These are phyloP conservation scores for Orussus abietinus DNA, from an alignment of 1,140 invertebrate species.

Conservation along the genomic window DNA sequence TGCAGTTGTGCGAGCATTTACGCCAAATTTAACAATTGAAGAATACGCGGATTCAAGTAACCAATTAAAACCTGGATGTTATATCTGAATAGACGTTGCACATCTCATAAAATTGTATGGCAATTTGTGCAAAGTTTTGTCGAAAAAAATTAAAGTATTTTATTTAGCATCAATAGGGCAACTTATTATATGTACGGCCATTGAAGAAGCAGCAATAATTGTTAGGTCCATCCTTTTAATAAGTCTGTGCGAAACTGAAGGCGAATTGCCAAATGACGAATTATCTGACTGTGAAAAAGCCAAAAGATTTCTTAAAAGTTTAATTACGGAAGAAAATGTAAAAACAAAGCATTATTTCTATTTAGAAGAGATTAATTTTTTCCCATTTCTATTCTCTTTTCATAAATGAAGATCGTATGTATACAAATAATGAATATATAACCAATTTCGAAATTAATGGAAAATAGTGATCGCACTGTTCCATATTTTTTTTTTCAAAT, in stretches of 20 bases:
- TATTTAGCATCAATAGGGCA: slow-evolving; percentile 3
- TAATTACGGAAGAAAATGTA: background rate
- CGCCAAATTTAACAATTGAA: slow-evolving; percentile 2
- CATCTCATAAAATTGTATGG: slow-evolving; percentile 9
- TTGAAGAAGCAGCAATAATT: background rate
- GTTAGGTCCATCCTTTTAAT: slow-evolving; percentile 2
- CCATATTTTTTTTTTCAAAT: no score
- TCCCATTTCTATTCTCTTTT: no score
- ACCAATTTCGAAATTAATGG: no score
- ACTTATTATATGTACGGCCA: background rate
- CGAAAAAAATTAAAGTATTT: slow-evolving; percentile 7
- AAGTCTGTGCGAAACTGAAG: background rate
- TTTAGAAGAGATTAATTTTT: no score
- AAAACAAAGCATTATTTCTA: no score
- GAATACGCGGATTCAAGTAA: slow-evolving; percentile 1
- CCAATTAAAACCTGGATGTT: background rate
- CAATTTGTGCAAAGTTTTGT: slow-evolving; percentile 3
- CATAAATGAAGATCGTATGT: no score
- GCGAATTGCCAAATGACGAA: background rate
- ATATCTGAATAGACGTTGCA: slow-evolving; percentile 7
- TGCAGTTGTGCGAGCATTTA: slow-evolving; percentile 6
- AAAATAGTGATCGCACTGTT: no score
- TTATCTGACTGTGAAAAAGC: background rate
- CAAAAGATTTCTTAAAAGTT: background rate
- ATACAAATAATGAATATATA: no score